Evolutionary conservation across 2,113 vertebrate species (phyloP).

Genomic region (Poicephalus meyeri): DNA sequence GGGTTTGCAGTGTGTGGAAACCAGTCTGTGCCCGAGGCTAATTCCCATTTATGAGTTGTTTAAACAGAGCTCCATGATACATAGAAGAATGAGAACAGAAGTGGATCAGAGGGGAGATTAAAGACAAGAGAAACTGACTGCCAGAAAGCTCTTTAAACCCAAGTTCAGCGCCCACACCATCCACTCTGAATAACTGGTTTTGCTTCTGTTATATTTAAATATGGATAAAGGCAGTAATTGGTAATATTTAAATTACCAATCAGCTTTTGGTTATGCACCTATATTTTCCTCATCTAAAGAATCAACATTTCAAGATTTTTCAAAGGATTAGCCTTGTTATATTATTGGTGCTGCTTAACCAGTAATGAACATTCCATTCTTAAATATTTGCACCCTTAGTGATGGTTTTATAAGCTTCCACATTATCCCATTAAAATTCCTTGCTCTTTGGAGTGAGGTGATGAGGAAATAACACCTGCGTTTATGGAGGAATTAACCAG

Average conservation of each 20-base stretch:
- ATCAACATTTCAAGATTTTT: background rate
- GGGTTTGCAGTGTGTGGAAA: too few relatives aligned
- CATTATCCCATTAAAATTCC: background rate
- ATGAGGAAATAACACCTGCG: background rate
- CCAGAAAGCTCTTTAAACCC: background rate
- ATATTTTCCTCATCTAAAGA: background rate
- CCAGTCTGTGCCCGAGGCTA: too few relatives aligned
- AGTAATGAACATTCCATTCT: background rate
- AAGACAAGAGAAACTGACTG: background rate
- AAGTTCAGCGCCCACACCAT: background rate
- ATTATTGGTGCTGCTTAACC: background rate
- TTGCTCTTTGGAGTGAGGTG: background rate
- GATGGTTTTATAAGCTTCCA: background rate
- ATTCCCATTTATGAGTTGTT: too few relatives aligned
- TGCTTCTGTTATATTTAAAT: background rate
- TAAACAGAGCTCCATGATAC: too few relatives aligned
- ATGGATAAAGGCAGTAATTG: background rate
- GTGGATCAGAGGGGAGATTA: background rate
- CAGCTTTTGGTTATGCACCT: background rate
- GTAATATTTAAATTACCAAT: background rate
- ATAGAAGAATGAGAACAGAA: background rate
- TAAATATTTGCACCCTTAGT: background rate
- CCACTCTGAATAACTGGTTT: background rate
- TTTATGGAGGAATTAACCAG: background rate
- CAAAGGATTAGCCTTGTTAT: background rate